phyloP scores from a whole-genome alignment of 2,113 vertebrate species.

The Lagopus muta region DNA sequence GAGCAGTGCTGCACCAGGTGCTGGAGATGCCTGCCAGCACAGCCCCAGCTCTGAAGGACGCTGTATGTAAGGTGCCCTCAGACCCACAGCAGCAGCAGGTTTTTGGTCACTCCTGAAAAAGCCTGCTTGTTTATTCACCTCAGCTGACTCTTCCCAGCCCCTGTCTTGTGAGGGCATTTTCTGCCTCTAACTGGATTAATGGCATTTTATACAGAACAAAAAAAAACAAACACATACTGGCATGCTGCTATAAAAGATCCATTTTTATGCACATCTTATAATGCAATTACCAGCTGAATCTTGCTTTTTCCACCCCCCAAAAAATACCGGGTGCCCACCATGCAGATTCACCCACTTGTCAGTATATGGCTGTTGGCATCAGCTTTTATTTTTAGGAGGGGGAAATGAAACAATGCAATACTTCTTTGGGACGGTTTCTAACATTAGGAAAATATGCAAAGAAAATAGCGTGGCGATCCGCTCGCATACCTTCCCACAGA shows the following conservation, averaged over 20 bases:
- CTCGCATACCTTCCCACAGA: not conserved
- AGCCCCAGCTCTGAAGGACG: not conserved
- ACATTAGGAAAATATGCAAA: not conserved
- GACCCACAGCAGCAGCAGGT: not conserved
- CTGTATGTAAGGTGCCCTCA: slow-evolving; percentile 5
- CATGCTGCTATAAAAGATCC: not conserved
- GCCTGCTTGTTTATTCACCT: slow-evolving; percentile 52
- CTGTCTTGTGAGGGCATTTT: not conserved
- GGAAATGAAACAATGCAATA: slow-evolving; percentile 13
- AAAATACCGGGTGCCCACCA: not conserved
- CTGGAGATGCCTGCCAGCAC: slow-evolving; percentile 24
- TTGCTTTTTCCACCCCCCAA: not conserved
- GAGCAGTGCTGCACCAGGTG: too few species aligned
- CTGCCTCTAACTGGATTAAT: not conserved
- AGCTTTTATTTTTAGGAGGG: slow-evolving; percentile 21
- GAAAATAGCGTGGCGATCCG: not conserved
- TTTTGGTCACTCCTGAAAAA: not conserved
- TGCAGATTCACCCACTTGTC: not conserved
- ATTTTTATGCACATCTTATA: not conserved
- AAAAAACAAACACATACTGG: not conserved
- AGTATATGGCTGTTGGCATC: slow-evolving; percentile 5
- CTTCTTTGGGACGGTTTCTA: not conserved
- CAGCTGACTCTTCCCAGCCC: slow-evolving; percentile 11
- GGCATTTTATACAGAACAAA: slow-evolving; percentile 1
- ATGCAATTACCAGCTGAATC: not conserved